A percentile compares a stretch with the other conserved stretches of the same genome.
Evolutionary conservation across 2,888 invertebrate species (phyloP).

Genomic region (Venusia cambrica): DNA sequence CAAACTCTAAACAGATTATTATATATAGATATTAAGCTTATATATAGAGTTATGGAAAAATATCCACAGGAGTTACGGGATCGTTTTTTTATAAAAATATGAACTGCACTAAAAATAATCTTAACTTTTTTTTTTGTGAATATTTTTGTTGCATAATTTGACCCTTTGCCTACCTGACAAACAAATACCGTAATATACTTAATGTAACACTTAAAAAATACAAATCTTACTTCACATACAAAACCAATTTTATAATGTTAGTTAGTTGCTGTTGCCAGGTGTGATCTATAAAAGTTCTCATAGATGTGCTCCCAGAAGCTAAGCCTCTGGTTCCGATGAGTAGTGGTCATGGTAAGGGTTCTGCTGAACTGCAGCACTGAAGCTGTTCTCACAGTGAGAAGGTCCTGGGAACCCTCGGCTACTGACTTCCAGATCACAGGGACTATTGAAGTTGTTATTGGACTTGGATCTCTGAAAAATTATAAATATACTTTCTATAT

Average conservation of each 20-base stretch:
- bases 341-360: conserved; percentile 34
- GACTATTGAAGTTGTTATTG: conserved; percentile 50
- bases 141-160: too few species aligned
- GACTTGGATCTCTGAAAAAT: conserved; percentile 63
- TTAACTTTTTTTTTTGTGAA: too few species aligned
- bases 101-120: too few species aligned
- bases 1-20: too few species aligned
- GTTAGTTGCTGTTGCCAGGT: conserved; percentile 27
- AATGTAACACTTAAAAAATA: not conserved
- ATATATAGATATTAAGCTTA: too few species aligned
- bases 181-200: too few species aligned
- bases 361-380: conserved; percentile 41
- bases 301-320: conserved; percentile 65
- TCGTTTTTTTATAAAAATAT: too few species aligned
- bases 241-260: conserved; percentile 15
- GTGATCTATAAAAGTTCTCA: conserved; percentile 48
- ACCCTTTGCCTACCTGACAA: too few species aligned
- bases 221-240: too few species aligned
- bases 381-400: conserved; percentile 37
- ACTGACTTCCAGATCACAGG: conserved; percentile 60
- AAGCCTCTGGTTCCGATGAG: conserved; percentile 39
- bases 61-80: too few species aligned
- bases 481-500: not conserved
- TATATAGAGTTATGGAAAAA: too few species aligned
- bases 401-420: conserved; percentile 22